Evolutionary conservation across 2,797 vertebrate species (phyloP).

Genomic region (Hephaestus fuliginosus): DNA sequence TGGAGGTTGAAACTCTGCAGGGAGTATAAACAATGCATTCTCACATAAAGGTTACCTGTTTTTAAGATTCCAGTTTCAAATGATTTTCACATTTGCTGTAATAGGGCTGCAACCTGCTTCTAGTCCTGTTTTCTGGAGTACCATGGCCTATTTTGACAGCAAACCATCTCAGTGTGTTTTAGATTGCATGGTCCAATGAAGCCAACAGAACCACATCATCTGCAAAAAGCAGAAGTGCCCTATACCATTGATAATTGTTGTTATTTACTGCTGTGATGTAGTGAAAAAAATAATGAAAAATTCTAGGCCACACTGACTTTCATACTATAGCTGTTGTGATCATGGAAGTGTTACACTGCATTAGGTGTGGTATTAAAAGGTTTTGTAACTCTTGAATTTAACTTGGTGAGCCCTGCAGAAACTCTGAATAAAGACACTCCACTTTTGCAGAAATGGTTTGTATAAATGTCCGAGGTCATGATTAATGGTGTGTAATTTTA

Average conservation of each 20-base stretch:
- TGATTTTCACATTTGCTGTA: not conserved
- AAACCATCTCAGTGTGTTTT: not conserved
- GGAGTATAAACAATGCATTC: not conserved
- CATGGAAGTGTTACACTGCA: not conserved
- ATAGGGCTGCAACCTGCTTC: too few species aligned
- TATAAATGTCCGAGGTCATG: not conserved
- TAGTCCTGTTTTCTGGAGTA: too few species aligned
- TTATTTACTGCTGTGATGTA: not conserved
- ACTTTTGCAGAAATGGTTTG: not conserved
- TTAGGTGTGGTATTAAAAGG: not conserved
- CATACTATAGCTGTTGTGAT: not conserved
- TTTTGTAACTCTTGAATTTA: not conserved
- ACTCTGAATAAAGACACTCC: not conserved
- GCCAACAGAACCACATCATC: not conserved
- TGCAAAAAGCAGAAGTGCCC: not conserved
- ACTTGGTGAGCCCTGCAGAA: not conserved
- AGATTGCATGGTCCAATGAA: not conserved
- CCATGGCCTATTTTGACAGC: not conserved
- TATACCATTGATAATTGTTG: not conserved
- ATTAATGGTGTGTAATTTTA: not conserved
- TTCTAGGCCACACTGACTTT: not conserved
- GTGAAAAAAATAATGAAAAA: not conserved
- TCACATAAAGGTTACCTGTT: not conserved
- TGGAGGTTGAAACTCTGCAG: too few species aligned
- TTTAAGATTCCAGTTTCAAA: too few species aligned